Conservation (phyloP, 2,888 invertebrate species). For the Agrotis puta region DNA sequence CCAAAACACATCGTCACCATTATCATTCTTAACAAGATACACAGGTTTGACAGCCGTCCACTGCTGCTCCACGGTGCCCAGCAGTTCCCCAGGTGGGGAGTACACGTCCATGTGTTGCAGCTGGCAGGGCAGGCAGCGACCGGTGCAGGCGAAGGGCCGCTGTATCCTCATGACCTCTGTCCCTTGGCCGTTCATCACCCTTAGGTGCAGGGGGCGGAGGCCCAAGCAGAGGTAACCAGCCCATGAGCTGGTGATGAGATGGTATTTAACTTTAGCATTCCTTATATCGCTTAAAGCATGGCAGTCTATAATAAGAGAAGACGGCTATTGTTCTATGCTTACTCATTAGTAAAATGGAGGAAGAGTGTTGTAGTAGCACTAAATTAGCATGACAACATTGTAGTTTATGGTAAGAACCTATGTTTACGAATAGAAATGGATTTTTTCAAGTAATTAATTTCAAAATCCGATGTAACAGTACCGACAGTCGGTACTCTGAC, state of each 20-base stretch:
- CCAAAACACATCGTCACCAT: conserved; percentile 93
- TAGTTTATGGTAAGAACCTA: too few species aligned
- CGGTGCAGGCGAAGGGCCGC: conserved; percentile 94
- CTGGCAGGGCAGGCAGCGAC: conserved; percentile 96
- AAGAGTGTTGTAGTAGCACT: too few species aligned
- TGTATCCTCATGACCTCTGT: conserved; percentile 94
- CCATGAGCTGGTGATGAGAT: conserved; percentile 80
- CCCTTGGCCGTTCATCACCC: conserved; percentile 75
- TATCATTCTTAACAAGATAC: conserved; percentile 93
- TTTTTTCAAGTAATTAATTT: too few species aligned
- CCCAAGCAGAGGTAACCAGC: conserved; percentile 85
- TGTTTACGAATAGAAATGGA: too few species aligned
- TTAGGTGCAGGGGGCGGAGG: conserved; percentile 80
- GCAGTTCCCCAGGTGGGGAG: conserved; percentile 92
- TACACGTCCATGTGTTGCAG: conserved; percentile 93
- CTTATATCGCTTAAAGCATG: too few species aligned
- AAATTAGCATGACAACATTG: too few species aligned
- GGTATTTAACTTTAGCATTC: not conserved
- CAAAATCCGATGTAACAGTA: too few species aligned
- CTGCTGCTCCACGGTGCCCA: conserved; percentile 94
- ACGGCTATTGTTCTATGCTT: too few species aligned
- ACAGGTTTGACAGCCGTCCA: conserved; percentile 93
- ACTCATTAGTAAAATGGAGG: too few species aligned
- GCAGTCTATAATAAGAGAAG: too few species aligned
- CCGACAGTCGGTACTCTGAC: too few species aligned